phyloP scores from a whole-genome alignment of 2,113 vertebrate genomes.

The Pluvianellus socialis region DNA sequence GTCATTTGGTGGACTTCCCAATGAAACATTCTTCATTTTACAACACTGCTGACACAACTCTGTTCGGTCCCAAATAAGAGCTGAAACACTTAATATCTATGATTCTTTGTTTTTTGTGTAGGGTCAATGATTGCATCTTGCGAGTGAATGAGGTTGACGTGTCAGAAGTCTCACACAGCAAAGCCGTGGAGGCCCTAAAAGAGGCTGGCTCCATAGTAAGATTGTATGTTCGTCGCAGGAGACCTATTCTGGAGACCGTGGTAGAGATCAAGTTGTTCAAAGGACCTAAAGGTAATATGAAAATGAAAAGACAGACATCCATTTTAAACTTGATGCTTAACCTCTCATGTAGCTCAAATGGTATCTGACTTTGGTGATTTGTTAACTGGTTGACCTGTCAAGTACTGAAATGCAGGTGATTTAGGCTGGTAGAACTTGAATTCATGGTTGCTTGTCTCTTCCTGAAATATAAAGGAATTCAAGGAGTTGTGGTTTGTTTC shows the following conservation, averaged over 20 bases:
- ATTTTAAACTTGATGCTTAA: neutral
- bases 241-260: slow-evolving; percentile 93
- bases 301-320: accelerated
- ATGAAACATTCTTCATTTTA: neutral
- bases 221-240: slow-evolving; percentile 89
- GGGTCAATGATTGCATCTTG: slow-evolving; percentile 96
- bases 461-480: neutral
- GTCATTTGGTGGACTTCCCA: neutral
- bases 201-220: slow-evolving; percentile 92
- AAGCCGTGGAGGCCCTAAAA: slow-evolving; percentile 94
- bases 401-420: neutral
- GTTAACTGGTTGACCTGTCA: neutral
- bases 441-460: neutral
- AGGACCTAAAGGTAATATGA: slow-evolving; percentile 90
- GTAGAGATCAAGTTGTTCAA: slow-evolving; percentile 95
- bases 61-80: accelerated
- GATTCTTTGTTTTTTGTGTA: slow-evolving; percentile 35
- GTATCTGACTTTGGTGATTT: neutral
- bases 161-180: slow-evolving; percentile 93
- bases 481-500: neutral
- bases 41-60: neutral
- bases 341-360: neutral
- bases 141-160: slow-evolving; percentile 94
- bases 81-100: neutral
- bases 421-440: neutral